Evolutionary conservation across 1,140 invertebrate genomes (phyloP).

Genomic region (Drosophila saltans): DNA sequence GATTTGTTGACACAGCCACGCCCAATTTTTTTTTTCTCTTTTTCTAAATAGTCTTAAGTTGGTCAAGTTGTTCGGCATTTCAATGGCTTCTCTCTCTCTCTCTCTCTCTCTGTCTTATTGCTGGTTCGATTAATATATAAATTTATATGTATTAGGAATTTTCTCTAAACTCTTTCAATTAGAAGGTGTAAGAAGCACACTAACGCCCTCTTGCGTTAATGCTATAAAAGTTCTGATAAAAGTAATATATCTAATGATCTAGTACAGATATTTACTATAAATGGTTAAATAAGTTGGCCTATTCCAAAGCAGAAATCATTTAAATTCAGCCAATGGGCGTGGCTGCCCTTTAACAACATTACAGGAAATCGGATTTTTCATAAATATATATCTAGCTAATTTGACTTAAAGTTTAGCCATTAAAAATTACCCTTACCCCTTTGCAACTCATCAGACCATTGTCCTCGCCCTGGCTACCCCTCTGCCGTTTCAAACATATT

Average conservation of each 20-base stretch:
- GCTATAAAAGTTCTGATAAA: too few relatives aligned
- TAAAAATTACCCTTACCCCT: background rate
- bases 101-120: background rate
- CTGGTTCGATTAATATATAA: background rate
- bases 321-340: too few relatives aligned
- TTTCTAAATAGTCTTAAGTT: conserved; percentile 37
- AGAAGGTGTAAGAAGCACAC: too few relatives aligned
- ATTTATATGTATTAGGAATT: too few relatives aligned
- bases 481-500: conserved; percentile 21
- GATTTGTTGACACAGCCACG: conserved; percentile 18
- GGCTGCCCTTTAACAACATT: too few relatives aligned
- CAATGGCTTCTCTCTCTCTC: conserved; percentile 61
- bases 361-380: too few relatives aligned
- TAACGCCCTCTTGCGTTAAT: too few relatives aligned
- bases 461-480: background rate
- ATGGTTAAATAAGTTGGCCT: too few relatives aligned
- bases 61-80: conserved; percentile 64
- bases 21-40: conserved; percentile 1
- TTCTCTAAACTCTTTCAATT: too few relatives aligned
- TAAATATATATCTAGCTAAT: background rate
- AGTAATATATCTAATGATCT: too few relatives aligned
- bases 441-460: background rate
- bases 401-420: conserved; percentile 4
- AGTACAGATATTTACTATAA: too few relatives aligned
- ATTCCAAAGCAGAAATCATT: too few relatives aligned